Evolutionary conservation across 2,797 vertebrate species (phyloP), one percentile per base, ranked within the genome.

Genomic region (Acrossocheilus wenchowensis): DNA sequence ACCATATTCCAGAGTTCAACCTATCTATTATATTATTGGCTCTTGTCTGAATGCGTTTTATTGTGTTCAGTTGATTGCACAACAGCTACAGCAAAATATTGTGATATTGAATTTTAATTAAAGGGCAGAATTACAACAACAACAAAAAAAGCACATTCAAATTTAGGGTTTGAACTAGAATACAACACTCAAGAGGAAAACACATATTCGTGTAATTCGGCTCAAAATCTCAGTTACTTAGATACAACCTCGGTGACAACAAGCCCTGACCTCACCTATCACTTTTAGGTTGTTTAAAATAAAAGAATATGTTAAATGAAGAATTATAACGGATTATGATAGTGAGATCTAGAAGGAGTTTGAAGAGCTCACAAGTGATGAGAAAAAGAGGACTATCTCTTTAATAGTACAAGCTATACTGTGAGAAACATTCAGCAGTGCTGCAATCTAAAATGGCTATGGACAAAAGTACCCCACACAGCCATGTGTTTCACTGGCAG

Each of bases 391-490:
- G 68, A n/a, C 66, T 85, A 71, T 72, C 50, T 71, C 83, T 85
- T 85, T 78, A 85, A 85, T 79, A 69, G 39, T 79, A 85, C 75
- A 68, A 71, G 66, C 66, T 26, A 30, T 30, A 62, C 19, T 50
- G 77, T 69, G 68, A 54, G 54, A 74, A 69, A 78, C 66, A 69
- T 57, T 66, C 78, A 60, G 66, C 85, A 84, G 26, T 74, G 72
- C 69, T 78, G 62, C 43, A 82, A 77, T 50, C 54, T 64, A 87
- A 86, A 82, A 83, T 73, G 78, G 85, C 78, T 81, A 74, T 81
- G 43, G 57, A 73, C 69, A 57, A 81, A 86, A 66, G 43, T 81
- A 81, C 84, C 75, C 48, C 43, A 81, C 43, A 81, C 71, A 81
- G 69, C 21, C 78, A 86, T 81, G 77, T 85, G 84, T 85, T 85